Evolutionary conservation across 2,888 invertebrate species (phyloP), one percentile per base, ranked within the genome.

Genomic region (Caenorhabditis auriculariae): DNA sequence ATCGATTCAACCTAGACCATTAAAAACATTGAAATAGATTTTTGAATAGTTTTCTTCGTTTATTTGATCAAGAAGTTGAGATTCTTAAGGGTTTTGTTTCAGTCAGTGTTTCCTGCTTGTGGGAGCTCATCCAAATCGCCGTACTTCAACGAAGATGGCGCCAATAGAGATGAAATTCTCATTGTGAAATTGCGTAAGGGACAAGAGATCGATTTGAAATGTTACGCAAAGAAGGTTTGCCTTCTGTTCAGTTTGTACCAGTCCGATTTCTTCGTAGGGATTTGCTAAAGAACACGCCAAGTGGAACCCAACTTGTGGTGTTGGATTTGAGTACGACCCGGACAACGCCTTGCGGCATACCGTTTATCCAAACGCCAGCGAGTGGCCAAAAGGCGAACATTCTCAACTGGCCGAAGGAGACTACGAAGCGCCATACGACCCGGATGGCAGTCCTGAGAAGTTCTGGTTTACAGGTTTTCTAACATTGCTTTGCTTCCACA

Each of bases 231-330:
- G 78, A 98, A 98, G 85, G 75, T 69, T 9, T 6, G 48, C 15
- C 15, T 28, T n/a, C 23, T 51, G 7, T 7, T n/a, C 21, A 9
- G 49, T 17, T 15, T 17, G 56, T 21, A 26, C 15, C 23, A 27
- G 7, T 7, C 17, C 21, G 21, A 23, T 17, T 15, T 17, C 55
- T 21, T 38, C 15, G 12, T 42, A 74, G 70, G 85, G 85, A 4
- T 93, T 93, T 85, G 93, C 95, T 0, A 98, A 98, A 82, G 98
- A 99, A 82, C 98, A 99, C 85, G 98, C 98, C 0, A 98, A 98
- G 83, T 98, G 98, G 98, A 98, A 96, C 85, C 98, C 98, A 3
- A 98, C 98, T 0, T 91, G 92, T 47, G 95, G 95, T 41, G 95
- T 98, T 1, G 90, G 91, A 49, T 99, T 99, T 84, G 98, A 99